Evolutionary conservation across 2,888 invertebrate genomes (phyloP).

Genomic region (Dastarcus helophoroides): DNA sequence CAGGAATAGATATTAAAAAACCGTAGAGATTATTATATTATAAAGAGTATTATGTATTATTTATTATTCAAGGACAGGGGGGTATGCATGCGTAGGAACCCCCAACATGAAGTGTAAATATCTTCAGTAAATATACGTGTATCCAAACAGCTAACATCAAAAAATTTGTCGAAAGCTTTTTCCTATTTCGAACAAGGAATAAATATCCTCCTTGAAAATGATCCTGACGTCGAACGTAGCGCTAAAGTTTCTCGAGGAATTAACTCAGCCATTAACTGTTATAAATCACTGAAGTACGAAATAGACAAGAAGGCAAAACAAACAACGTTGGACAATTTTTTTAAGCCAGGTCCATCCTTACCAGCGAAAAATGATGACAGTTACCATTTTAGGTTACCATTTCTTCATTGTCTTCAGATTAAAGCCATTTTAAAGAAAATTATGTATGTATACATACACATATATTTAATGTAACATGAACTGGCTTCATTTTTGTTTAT

Average conservation of each 20-base stretch:
- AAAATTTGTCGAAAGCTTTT: slow-evolving; percentile 16
- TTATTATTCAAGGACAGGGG: too few relatives aligned
- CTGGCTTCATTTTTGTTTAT: too few relatives aligned
- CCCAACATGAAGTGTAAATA: too few relatives aligned
- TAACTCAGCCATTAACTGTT: slow-evolving; percentile 18
- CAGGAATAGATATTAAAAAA: too few relatives aligned
- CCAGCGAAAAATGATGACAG: slow-evolving; percentile 12
- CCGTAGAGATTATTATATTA: too few relatives aligned
- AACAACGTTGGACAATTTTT: slow-evolving; percentile 15
- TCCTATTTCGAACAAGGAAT: slow-evolving; percentile 15
- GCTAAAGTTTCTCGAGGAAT: slow-evolving; percentile 16
- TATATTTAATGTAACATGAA: too few relatives aligned
- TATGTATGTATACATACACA: slow-evolving; percentile 10
- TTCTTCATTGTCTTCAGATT: slow-evolving; percentile 12
- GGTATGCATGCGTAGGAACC: too few relatives aligned
- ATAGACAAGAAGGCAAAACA: slow-evolving; percentile 16
- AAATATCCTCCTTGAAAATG: slow-evolving; percentile 15
- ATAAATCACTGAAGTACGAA: slow-evolving; percentile 16
- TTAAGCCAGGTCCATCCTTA: slow-evolving; percentile 11
- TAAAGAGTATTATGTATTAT: too few relatives aligned
- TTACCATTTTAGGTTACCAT: slow-evolving; percentile 13
- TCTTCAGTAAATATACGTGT: too few relatives aligned
- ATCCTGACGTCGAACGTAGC: slow-evolving; percentile 15
- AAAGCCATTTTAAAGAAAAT: slow-evolving; percentile 11
- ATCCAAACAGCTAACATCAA: slow-evolving; percentile 15